A percentile compares a stretch with the other conserved stretches of the same genome.
Evolutionary conservation across 2,113 vertebrate species (phyloP).

Genomic region (Sitta europaea): DNA sequence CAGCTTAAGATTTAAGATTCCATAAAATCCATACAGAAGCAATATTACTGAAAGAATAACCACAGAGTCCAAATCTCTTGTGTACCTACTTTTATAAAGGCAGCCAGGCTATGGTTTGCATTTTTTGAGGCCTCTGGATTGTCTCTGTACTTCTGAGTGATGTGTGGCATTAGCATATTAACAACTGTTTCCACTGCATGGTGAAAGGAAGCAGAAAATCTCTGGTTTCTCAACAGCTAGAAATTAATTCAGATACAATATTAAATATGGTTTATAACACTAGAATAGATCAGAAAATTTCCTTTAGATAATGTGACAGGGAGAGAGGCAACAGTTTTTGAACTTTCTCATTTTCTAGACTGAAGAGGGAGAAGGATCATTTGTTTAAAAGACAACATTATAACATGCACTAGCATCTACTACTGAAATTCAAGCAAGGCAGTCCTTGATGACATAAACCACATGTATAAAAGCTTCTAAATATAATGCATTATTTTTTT

Average conservation of each 20-base stretch:
- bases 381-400: background rate
- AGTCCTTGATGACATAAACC: background rate
- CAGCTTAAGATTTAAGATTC: background rate
- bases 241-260: background rate
- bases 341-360: background rate
- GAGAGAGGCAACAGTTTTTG: background rate
- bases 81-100: constrained; percentile 89
- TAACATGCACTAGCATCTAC: background rate
- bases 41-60: background rate
- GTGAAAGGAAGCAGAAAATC: constrained; percentile 92
- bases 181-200: constrained; percentile 95
- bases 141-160: constrained; percentile 97
- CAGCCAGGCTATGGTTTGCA: constrained; percentile 94
- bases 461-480: background rate
- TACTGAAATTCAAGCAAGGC: background rate
- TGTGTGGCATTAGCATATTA: constrained; percentile 96
- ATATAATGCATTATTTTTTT: background rate
- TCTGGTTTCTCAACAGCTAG: constrained; percentile 92
- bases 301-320: background rate
- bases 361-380: background rate
- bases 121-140: constrained; percentile 94
- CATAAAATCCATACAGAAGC: background rate
- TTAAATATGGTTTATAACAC: background rate
- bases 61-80: background rate
- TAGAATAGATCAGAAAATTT: background rate